Percentiles rank a stretch among this genome's conserved stretches.
Evolutionary conservation across 1,140 invertebrate species (phyloP).

Genomic region (Goniozus legneri): DNA sequence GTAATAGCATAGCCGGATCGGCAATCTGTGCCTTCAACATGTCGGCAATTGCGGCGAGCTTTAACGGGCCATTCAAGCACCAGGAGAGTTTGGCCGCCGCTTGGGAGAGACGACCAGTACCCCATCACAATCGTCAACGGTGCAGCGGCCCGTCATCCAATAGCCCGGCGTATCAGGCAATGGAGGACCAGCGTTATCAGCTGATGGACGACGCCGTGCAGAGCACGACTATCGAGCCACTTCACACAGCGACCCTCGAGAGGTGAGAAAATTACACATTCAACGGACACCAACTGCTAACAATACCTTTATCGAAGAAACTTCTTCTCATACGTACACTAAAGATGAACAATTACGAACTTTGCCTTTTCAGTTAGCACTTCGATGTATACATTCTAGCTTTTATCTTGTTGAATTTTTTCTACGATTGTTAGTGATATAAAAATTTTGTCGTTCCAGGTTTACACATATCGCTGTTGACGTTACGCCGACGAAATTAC

Average conservation of each 20-base stretch:
- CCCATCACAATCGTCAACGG: conserved; percentile 50
- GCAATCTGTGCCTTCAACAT: conserved; percentile 92
- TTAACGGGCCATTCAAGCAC: conserved; percentile 84
- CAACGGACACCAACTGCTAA: background rate
- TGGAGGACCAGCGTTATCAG: conserved; percentile 77
- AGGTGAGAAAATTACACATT: conserved; percentile 45
- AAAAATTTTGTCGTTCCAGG: conserved; percentile 24
- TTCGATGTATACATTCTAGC: too few relatives aligned
- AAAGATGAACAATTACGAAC: too few relatives aligned
- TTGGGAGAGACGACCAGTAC: conserved; percentile 64
- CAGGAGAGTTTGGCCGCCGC: conserved; percentile 71
- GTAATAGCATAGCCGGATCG: conserved; percentile 87
- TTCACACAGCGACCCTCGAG: conserved; percentile 69
- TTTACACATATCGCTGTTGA: conserved; percentile 81
- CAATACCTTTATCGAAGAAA: too few relatives aligned
- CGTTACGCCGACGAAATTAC: conserved; percentile 65
- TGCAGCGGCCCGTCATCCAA: conserved; percentile 39
- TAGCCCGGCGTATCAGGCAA: conserved; percentile 38
- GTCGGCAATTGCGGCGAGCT: conserved; percentile 76
- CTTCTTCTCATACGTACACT: too few relatives aligned
- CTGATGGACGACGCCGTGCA: conserved; percentile 85
- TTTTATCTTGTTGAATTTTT: too few relatives aligned
- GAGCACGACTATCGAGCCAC: conserved; percentile 64
- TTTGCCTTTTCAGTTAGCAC: too few relatives aligned
- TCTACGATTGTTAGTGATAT: too few relatives aligned